Percentiles rank a stretch among this genome's conserved stretches.
Conservation (phyloP, 2,113 vertebrate species). For the Axis porcinus region DNA sequence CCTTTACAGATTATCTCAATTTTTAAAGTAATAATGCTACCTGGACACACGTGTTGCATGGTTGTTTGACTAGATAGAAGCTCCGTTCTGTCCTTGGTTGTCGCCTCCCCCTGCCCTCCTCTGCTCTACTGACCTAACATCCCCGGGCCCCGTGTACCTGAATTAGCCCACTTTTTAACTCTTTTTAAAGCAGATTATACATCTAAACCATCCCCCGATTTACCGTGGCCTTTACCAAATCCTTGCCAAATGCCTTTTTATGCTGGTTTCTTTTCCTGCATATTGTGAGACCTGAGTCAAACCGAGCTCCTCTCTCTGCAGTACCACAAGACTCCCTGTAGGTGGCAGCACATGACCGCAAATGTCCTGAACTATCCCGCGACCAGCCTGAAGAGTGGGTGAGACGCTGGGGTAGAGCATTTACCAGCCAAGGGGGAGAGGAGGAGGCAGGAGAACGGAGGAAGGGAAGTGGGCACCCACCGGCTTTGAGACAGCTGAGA, state of each 20-base stretch:
- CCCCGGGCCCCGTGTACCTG: neutral
- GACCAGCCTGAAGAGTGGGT: neutral
- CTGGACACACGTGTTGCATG: neutral
- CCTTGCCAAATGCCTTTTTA: neutral
- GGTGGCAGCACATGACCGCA: constrained; percentile 32
- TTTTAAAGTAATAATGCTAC: neutral
- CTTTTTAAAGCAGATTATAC: neutral
- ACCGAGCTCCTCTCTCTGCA: neutral
- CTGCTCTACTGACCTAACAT: neutral
- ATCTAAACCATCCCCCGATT: neutral
- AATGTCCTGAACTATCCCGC: neutral
- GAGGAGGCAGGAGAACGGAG: neutral
- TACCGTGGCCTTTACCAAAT: neutral
- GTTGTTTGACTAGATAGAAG: neutral
- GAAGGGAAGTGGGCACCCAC: neutral
- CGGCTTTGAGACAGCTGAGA: neutral
- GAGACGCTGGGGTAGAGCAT: neutral
- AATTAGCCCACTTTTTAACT: neutral
- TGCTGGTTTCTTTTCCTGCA: neutral
- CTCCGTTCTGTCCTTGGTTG: fast-evolving
- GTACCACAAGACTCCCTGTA: neutral
- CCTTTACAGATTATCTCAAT: neutral
- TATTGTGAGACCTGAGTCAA: neutral
- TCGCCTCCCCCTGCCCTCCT: too few relatives aligned
- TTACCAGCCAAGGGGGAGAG: fast-evolving